Percentiles rank a stretch among this genome's conserved stretches.
Conservation (phyloP, 2,113 vertebrate genomes). For the Rousettus leschenaultii region DNA sequence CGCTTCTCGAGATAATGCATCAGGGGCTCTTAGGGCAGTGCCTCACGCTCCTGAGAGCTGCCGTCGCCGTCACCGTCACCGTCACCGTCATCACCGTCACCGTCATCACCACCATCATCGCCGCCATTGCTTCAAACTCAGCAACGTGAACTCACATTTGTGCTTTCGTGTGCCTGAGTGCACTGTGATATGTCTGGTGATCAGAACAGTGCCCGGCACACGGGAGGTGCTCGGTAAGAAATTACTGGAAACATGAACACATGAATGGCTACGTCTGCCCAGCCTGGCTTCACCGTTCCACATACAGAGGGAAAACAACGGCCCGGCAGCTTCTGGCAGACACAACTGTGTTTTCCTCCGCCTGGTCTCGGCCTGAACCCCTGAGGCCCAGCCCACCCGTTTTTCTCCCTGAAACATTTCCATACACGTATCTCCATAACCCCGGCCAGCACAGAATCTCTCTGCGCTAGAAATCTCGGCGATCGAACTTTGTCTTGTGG, state of each 20-base stretch:
- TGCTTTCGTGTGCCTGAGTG: not conserved
- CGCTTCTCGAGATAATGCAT: rapidly evolving
- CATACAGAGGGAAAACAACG: rapidly evolving
- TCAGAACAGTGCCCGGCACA: not conserved
- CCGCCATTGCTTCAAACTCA: not conserved
- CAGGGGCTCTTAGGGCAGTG: rapidly evolving
- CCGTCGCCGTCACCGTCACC: too few species aligned
- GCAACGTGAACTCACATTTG: not conserved
- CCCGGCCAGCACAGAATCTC: not conserved
- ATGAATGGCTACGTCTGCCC: too few species aligned
- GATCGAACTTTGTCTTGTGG: too few species aligned
- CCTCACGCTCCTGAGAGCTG: rapidly evolving
- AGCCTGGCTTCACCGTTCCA: not conserved
- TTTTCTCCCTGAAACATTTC: not conserved
- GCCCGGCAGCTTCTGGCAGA: too few species aligned
- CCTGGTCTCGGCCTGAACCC: not conserved
- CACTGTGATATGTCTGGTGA: not conserved
- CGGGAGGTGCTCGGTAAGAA: not conserved
- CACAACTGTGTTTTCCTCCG: rapidly evolving
- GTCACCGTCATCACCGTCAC: too few species aligned
- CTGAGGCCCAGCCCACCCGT: not conserved
- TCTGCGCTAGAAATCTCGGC: not conserved
- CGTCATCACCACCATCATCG: too few species aligned
- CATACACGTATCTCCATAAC: not conserved
- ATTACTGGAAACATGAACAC: not conserved